These are phyloP conservation scores for Poeciliopsis prolifica DNA, from an alignment of 2,113 vertebrate species.

Conservation along the genomic window DNA sequence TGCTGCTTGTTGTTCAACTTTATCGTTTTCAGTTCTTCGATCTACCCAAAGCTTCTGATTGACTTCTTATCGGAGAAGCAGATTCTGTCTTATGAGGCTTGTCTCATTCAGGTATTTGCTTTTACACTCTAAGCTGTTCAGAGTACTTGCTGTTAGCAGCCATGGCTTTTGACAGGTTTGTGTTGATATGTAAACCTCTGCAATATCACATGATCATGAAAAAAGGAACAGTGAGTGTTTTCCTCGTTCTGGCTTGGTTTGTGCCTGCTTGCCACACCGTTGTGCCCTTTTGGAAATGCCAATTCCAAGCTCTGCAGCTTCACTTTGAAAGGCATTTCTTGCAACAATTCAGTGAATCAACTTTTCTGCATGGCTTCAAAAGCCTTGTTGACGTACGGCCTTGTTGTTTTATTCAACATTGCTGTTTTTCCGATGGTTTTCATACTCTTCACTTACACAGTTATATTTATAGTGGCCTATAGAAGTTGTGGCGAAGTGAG, in stretches of 20 bases:
- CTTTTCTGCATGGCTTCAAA: not conserved
- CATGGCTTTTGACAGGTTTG: conserved; percentile 24
- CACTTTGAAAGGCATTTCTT: not conserved
- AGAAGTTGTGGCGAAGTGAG: not conserved
- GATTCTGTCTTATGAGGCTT: not conserved
- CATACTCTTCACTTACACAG: not conserved
- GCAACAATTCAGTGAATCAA: not conserved
- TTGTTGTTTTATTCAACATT: not conserved
- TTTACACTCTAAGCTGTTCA: not conserved
- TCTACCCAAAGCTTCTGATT: conserved; percentile 13
- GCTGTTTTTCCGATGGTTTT: not conserved
- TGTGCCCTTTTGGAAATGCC: not conserved
- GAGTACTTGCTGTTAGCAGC: conserved; percentile 10
- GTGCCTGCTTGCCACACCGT: not conserved
- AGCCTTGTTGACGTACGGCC: not conserved
- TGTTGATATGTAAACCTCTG: conserved; percentile 17
- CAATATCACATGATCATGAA: conserved; percentile 5
- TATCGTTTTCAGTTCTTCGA: not conserved
- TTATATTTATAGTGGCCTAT: not conserved
- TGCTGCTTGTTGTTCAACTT: conserved; percentile 2
- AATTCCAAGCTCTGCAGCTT: not conserved
- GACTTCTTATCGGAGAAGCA: not conserved
- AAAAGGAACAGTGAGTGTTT: not conserved
- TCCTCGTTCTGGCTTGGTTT: conserved; percentile 1
- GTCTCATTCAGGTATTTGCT: not conserved